Base-by-base conservation (phyloP, 2,113 vertebrate species). In the Colistium nudipinnis region DNA sequence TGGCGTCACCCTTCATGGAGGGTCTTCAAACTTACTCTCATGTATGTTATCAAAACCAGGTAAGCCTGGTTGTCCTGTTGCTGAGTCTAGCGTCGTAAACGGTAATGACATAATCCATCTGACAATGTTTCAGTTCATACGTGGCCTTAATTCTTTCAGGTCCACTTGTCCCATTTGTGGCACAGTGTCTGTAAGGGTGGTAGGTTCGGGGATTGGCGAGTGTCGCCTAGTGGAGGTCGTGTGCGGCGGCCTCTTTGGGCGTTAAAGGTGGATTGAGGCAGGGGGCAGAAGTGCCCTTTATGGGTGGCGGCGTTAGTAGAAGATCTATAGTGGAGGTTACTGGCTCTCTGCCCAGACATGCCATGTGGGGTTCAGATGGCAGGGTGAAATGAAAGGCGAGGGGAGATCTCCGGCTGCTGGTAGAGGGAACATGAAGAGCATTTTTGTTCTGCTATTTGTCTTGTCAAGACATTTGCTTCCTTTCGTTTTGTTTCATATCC, bases 361-460 rank as follows among this genome's bases (percentile, higher is more conserved):
- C 94, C 91, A 89, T 92, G 90, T 94, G 94, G 91, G 90, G 86
- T 90, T 98, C 93, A 88, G 89, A 93, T 96, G 94, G 93, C 93
- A 91, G 66, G 66, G 75, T 93, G 93, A 92, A 94, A 94, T 93
- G 91, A 89, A 93, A 92, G 88, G 88, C 87, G 90, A 89, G 87
- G 88, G 87, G 93, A 83, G 72, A 77, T 77, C 65, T 74, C 68
- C 59, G 36, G 52, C 78, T 80, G 78, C 68, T 79, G 66, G 14
- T 48, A 59, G 69, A 14, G 1, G 47, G 43, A 80, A 79, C 47
- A 55, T 28, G 48, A 69, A 74, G 39, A 67, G 33, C n/a, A 17
- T 51, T 78, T 80, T 66, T 80, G 27, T 54, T 53, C 24, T 31
- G 31, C 38, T 7, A 16, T 59, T 68, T 59, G 55, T 36, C 48